phyloP scores from a whole-genome alignment of 2,888 invertebrate genomes.

The Monopis laevigella region DNA sequence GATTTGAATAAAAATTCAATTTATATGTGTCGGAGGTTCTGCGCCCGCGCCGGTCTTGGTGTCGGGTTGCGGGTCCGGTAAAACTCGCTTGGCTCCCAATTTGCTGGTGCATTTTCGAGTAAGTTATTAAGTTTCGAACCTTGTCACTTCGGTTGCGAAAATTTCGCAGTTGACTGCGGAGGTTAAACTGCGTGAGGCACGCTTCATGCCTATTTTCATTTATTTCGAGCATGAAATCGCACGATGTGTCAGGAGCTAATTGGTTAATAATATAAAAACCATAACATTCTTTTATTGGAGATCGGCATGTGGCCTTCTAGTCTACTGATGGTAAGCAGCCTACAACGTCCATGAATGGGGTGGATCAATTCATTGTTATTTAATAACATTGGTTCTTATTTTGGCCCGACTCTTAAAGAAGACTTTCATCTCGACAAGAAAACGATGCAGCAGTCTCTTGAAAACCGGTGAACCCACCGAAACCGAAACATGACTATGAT shows the following conservation, averaged over 20 bases:
- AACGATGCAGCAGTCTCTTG: too few relatives aligned
- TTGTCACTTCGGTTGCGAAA: conserved; percentile 61
- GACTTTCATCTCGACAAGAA: too few relatives aligned
- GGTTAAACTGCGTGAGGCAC: conserved; percentile 2
- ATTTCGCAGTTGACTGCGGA: conserved; percentile 46
- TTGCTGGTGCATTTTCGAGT: conserved; percentile 63
- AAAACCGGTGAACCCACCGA: too few relatives aligned
- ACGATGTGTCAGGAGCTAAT: neutral
- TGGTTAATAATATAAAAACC: too few relatives aligned
- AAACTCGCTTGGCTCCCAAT: conserved; percentile 52
- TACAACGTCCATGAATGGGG: too few relatives aligned
- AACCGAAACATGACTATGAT: too few relatives aligned
- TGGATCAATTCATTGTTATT: too few relatives aligned
- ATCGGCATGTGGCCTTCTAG: too few relatives aligned
- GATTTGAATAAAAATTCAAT: conserved; percentile 67
- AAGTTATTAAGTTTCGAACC: conserved; percentile 64
- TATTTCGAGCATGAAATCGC: conserved; percentile 7
- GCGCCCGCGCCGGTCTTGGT: conserved; percentile 26
- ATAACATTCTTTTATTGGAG: too few relatives aligned
- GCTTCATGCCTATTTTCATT: conserved; percentile 10
- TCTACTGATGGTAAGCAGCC: too few relatives aligned
- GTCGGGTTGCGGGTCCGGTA: conserved; percentile 60
- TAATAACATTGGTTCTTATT: too few relatives aligned
- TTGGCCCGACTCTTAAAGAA: too few relatives aligned
- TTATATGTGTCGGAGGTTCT: conserved; percentile 62